Conservation (phyloP, 1,140 invertebrate species). For the Drosophila asahinai region DNA sequence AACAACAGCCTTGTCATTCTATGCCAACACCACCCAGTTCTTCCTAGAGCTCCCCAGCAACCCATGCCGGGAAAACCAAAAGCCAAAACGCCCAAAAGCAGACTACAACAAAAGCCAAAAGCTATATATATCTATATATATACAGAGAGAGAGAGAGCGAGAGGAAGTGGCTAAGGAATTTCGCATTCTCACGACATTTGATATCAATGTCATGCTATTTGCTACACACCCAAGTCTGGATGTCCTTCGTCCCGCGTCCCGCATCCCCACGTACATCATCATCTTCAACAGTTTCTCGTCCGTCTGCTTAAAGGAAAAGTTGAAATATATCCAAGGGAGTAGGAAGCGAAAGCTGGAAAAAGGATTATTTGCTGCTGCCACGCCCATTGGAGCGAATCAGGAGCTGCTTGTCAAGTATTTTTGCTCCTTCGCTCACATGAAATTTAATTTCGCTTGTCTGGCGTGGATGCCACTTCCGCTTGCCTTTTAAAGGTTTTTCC, state of each 20-base stretch:
- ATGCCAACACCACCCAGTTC: conserved; percentile 31
- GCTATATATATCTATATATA: conserved; percentile 4
- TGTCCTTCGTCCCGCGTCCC: not conserved
- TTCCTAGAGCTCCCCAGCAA: not conserved
- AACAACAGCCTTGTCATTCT: conserved; percentile 45
- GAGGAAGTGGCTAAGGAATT: conserved; percentile 43
- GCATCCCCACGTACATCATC: conserved; percentile 17
- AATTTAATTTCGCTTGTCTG: conserved; percentile 80
- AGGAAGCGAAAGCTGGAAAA: conserved; percentile 44
- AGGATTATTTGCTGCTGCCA: conserved; percentile 73
- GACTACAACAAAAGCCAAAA: conserved; percentile 61
- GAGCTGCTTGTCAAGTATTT: conserved; percentile 49
- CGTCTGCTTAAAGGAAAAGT: conserved; percentile 43
- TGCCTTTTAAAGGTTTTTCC: conserved; percentile 58
- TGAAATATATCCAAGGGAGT: conserved; percentile 23
- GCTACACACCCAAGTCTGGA: conserved; percentile 46
- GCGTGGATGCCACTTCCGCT: conserved; percentile 67
- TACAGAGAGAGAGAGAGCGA: conserved; percentile 1
- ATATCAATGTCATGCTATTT: conserved; percentile 81
- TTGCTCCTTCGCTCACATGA: conserved; percentile 32
- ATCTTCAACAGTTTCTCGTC: conserved; percentile 21
- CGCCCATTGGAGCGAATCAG: conserved; percentile 69
- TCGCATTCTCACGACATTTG: conserved; percentile 75
- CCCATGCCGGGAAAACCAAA: conserved; percentile 15
- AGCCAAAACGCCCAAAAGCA: conserved; percentile 57